A percentile compares a stretch with the other conserved stretches of the same genome.
Conservation (phyloP, 2,888 invertebrate genomes). For the Lacanobia wlatinum region DNA sequence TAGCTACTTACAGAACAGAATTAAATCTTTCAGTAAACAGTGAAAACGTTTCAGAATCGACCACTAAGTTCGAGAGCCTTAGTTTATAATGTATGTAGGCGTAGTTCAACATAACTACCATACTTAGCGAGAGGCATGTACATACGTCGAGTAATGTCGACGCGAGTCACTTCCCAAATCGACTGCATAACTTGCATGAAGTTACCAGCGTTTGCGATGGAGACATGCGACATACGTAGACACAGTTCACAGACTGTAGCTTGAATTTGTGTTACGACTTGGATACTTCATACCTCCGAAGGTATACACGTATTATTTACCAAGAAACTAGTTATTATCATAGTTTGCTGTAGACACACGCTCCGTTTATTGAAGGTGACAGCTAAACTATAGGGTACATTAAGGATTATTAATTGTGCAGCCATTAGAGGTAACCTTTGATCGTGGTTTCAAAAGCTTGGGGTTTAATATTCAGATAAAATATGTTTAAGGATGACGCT, state of each 20-base stretch:
- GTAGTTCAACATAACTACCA: conserved; percentile 21
- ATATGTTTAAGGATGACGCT: conserved; percentile 35
- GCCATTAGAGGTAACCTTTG: conserved; percentile 51
- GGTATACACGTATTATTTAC: conserved; percentile 56
- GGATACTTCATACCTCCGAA: conserved; percentile 47
- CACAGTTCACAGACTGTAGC: conserved; percentile 52
- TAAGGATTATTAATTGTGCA: conserved; percentile 52
- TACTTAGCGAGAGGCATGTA: conserved; percentile 35
- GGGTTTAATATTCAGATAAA: conserved; percentile 31
- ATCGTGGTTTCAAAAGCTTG: conserved; percentile 47
- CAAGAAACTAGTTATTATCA: conserved; percentile 41
- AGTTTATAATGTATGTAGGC: conserved; percentile 37
- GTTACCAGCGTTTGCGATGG: conserved; percentile 71
- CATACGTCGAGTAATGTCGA: conserved; percentile 62
- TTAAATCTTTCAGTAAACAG: conserved; percentile 36
- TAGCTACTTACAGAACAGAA: conserved; percentile 18
- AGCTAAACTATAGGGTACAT: conserved; percentile 34
- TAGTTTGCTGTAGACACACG: conserved; percentile 34
- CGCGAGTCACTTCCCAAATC: conserved; percentile 80
- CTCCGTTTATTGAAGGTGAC: conserved; percentile 44
- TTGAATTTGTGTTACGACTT: conserved; percentile 65
- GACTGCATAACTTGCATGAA: conserved; percentile 78
- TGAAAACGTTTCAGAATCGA: conserved; percentile 32
- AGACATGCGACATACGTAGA: conserved; percentile 60
- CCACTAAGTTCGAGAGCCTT: conserved; percentile 41